These are phyloP conservation scores for Yponomeuta malinellus DNA, from an alignment of 2,888 invertebrate species.

Conservation along the genomic window DNA sequence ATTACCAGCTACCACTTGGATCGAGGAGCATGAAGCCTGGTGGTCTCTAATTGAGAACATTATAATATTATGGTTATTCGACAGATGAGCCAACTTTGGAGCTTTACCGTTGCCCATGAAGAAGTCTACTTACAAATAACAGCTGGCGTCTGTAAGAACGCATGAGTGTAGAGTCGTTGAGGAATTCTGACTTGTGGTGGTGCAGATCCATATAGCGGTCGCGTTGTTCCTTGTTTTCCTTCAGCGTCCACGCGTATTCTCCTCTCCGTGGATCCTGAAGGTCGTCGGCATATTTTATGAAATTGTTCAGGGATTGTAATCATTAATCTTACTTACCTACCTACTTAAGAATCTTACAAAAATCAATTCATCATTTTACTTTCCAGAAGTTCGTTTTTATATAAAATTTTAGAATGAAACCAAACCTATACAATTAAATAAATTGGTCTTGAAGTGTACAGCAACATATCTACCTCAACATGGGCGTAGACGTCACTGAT, in stretches of 20 bases:
- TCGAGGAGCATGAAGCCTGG: too few relatives aligned
- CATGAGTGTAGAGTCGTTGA: constrained; percentile 30
- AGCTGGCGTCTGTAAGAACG: constrained; percentile 34
- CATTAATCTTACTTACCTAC: too few relatives aligned
- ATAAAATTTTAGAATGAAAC: too few relatives aligned
- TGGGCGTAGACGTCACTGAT: constrained; percentile 65
- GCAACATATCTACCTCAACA: constrained; percentile 51
- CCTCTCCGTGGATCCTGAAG: constrained; percentile 57
- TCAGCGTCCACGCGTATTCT: constrained; percentile 53
- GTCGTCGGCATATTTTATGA: background rate
- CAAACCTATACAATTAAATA: background rate
- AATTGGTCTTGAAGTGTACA: too few relatives aligned
- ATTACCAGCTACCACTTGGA: too few relatives aligned
- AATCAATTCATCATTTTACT: too few relatives aligned
- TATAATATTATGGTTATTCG: too few relatives aligned
- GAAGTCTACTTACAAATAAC: constrained; percentile 38
- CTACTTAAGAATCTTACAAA: too few relatives aligned
- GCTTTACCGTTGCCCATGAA: too few relatives aligned
- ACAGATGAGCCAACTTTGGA: too few relatives aligned
- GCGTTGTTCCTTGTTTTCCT: constrained; percentile 54
- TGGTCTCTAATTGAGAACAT: too few relatives aligned
- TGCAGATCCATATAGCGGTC: constrained; percentile 50
- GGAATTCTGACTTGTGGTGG: constrained; percentile 43
- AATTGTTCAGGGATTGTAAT: background rate
- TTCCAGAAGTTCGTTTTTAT: too few relatives aligned